Evolutionary conservation across 2,888 invertebrate genomes (phyloP).

Genomic region (Serripes groenlandicus): DNA sequence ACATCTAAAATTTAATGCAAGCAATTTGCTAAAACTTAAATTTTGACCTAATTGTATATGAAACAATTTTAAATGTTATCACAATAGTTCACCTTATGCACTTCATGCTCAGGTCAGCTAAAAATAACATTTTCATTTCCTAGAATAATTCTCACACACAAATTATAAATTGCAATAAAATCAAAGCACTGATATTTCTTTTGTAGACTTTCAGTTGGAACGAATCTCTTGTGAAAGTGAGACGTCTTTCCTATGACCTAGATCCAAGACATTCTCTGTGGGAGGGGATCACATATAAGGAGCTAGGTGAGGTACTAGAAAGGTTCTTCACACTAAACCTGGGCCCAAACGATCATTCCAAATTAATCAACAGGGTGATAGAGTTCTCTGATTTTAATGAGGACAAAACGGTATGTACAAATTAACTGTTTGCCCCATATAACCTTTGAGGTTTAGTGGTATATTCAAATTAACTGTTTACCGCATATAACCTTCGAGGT

Average conservation of each 20-base stretch:
- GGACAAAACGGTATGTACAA: constrained; percentile 74
- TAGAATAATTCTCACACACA: background rate
- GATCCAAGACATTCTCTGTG: constrained; percentile 36
- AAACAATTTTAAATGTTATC: too few species aligned
- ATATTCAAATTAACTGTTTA: too few species aligned
- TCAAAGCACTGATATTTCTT: background rate
- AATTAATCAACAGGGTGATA: constrained; percentile 70
- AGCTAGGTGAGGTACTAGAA: constrained; percentile 71
- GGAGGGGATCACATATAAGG: constrained; percentile 64
- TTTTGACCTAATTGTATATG: too few species aligned
- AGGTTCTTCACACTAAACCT: constrained; percentile 70
- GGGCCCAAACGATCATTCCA: constrained; percentile 71
- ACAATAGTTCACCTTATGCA: too few species aligned
- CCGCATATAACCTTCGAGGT: too few species aligned
- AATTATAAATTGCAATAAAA: background rate
- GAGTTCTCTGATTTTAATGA: constrained; percentile 79
- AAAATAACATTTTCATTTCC: too few species aligned
- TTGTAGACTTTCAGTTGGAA: constrained; percentile 56
- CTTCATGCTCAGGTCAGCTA: too few species aligned
- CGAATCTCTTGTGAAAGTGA: constrained; percentile 44
- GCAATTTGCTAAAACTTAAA: too few species aligned
- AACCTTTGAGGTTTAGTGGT: too few species aligned
- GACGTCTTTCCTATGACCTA: constrained; percentile 4
- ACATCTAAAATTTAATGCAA: too few species aligned
- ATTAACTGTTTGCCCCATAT: background rate